Evolutionary conservation across 1,140 invertebrate species (phyloP).

Genomic region (Frieseomelitta varia): DNA sequence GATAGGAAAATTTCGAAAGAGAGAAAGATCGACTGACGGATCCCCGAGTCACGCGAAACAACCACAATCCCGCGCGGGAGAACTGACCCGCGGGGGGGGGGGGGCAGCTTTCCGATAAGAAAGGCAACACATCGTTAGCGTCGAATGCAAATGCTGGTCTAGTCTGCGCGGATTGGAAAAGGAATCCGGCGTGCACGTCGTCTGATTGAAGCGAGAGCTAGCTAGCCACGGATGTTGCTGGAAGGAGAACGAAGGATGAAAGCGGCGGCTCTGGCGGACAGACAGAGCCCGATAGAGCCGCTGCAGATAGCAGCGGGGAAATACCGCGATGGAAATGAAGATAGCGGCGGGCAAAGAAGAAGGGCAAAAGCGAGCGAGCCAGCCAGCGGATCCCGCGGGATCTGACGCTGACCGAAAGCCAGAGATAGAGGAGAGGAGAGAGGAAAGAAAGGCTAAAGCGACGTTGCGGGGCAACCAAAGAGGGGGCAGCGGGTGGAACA

Average conservation of each 20-base stretch:
- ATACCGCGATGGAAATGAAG: constrained; percentile 48
- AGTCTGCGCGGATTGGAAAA: not conserved
- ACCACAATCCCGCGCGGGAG: not conserved
- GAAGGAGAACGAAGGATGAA: constrained; percentile 20
- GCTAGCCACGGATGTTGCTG: not conserved
- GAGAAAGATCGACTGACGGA: too few relatives aligned
- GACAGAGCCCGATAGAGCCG: not conserved
- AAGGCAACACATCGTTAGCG: constrained; percentile 48
- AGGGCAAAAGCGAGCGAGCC: constrained; percentile 36
- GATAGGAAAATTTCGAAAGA: too few relatives aligned
- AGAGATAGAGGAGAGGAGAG: constrained; percentile 53
- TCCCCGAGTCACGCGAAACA: too few relatives aligned
- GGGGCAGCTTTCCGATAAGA: not conserved
- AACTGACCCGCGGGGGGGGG: constrained; percentile 9
- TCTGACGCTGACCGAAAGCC: constrained; percentile 64
- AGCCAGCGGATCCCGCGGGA: constrained; percentile 31
- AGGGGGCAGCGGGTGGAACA: constrained; percentile 4
- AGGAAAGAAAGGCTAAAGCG: constrained; percentile 28
- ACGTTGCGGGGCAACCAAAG: constrained; percentile 25
- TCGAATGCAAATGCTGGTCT: constrained; percentile 46
- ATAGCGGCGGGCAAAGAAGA: constrained; percentile 49
- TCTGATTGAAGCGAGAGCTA: constrained; percentile 13
- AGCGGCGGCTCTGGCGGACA: constrained; percentile 2
- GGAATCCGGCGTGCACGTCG: constrained; percentile 28
- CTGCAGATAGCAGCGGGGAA: constrained; percentile 29